Evolutionary conservation across 2,113 vertebrate genomes (phyloP).

Genomic region (Cavia aperea): DNA sequence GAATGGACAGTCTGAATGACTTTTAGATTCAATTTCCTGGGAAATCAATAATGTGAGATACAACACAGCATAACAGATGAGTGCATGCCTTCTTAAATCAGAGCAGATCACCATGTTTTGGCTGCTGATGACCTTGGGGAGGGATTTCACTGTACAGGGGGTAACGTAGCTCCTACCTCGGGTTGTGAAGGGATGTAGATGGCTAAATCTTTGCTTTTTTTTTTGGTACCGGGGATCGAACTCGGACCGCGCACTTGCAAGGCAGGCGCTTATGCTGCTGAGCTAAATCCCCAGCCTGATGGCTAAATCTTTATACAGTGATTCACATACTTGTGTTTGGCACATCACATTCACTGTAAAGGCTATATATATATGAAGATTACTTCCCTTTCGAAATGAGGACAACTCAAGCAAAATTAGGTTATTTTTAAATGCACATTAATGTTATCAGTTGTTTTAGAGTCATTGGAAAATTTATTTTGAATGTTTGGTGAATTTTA

Average conservation of each 20-base stretch:
- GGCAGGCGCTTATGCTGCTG: no score
- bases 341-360: not conserved
- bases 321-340: not conserved
- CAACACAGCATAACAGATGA: not conserved
- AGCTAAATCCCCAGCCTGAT: no score
- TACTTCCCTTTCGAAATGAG: constrained; percentile 14
- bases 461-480: constrained; percentile 3
- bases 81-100: not conserved
- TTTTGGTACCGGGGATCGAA: no score
- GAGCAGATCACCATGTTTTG: not conserved
- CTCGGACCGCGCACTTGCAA: no score
- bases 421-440: not conserved
- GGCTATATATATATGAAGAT: not conserved
- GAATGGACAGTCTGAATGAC: not conserved
- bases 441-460: not conserved
- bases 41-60: not conserved
- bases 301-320: constrained; percentile 1
- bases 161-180: not conserved
- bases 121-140: not conserved
- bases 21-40: not conserved
- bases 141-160: not conserved
- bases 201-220: no score
- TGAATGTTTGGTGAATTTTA: not conserved
- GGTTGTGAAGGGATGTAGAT: not conserved
- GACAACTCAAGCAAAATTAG: constrained; percentile 9